Base-by-base conservation (phyloP, 2,797 vertebrate species). In the Periophthalmus magnuspinnatus region DNA sequence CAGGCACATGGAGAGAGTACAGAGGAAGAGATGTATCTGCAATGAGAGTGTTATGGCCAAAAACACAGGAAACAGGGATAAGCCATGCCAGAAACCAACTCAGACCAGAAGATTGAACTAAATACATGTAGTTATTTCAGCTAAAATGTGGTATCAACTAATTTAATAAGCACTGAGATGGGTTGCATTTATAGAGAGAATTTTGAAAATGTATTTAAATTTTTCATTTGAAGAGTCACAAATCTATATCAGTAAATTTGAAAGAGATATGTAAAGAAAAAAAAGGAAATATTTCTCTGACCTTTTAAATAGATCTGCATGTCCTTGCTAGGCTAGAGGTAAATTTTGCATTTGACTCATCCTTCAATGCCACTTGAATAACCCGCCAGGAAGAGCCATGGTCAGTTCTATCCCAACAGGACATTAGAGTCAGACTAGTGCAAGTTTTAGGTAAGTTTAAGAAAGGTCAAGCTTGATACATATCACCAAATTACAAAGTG, bases 1-100 rank as follows among this genome's bases (percentile, higher is more conserved):
- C 67, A 57, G 61, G 67, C 68, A 70, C 52, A 67, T 24, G 17
- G 50, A 38, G 61, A 5, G 70, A 45, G 61, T 32, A 33, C 1
- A 62, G 34, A 38, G 56, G 58, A 71, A 70, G 65, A 55, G 28
- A 62, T 75, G 57, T 69, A 54, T 65, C 62, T 59, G 36, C 45
- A 34, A 45, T 45, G 41, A 13, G 41, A 16, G 41, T 65, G 24
- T 52, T n/a, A 47, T 6, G n/a, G 60, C 24, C 45, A 9, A 48
- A 63, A 65, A 28, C 24, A 32, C 63, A 65, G 63, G 21, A 65
- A 65, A 17, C 21, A 24, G 41, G 21, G 24, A 7, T 9, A 24
- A 28, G 62, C 6, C 24, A 64, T 6, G 61, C 22, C 13, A 5
- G 22, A 13, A 19, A 33, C 63, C 45, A 52, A 50, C 19, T 38